These are phyloP conservation scores for Drosophila nigrodunni DNA, from an alignment of 1,140 invertebrate species.

Conservation along the genomic window DNA sequence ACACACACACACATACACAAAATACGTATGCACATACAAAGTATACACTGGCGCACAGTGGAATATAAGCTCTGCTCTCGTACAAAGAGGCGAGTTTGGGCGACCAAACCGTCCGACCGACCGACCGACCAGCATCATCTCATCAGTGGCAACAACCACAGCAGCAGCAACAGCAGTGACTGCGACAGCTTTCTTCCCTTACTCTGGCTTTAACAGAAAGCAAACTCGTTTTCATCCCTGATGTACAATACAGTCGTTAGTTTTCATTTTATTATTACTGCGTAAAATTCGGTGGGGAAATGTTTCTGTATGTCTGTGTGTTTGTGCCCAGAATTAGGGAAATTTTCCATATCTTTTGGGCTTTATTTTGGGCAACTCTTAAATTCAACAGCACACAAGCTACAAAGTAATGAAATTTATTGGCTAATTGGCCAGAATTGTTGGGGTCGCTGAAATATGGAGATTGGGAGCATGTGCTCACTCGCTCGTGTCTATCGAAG, in stretches of 20 bases:
- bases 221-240: slow-evolving; percentile 75
- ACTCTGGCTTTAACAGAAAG: slow-evolving; percentile 50
- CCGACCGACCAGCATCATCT: slow-evolving; percentile 2
- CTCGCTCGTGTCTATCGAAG: slow-evolving; percentile 43
- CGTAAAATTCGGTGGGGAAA: slow-evolving; percentile 21
- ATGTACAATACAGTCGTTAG: slow-evolving; percentile 67
- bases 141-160: slow-evolving; percentile 32
- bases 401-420: slow-evolving; percentile 44
- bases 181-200: slow-evolving; percentile 71
- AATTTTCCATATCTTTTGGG: slow-evolving; percentile 6
- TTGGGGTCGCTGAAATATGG: slow-evolving; percentile 9
- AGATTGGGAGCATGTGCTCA: slow-evolving; percentile 39
- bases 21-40: slow-evolving; percentile 8
- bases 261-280: slow-evolving; percentile 71
- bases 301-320: not conserved
- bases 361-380: slow-evolving; percentile 10
- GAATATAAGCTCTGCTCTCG: slow-evolving; percentile 43
- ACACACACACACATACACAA: slow-evolving; percentile 29
- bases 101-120: not conserved
- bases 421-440: slow-evolving; percentile 30
- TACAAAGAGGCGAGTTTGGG: slow-evolving; percentile 20
- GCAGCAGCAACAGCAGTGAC: slow-evolving; percentile 38
- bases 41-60: slow-evolving; percentile 12
- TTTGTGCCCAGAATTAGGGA: not conserved
- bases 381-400: not conserved